Conservation (phyloP, 2,888 invertebrate species). For the Gymnosoma rotundatum region DNA sequence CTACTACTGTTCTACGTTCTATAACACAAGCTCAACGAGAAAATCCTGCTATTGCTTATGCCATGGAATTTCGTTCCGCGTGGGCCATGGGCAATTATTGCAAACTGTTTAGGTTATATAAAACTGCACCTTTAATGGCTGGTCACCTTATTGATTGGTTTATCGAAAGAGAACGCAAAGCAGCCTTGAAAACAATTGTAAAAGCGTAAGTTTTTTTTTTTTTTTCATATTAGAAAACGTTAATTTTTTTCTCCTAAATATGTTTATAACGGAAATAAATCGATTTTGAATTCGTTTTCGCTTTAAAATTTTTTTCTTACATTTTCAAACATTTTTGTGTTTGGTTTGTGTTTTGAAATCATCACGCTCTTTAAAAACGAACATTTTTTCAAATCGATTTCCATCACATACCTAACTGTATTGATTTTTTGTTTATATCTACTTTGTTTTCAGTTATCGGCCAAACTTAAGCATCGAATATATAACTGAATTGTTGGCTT, state of each 20-base stretch:
- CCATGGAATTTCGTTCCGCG: conserved; percentile 93
- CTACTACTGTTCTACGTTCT: conserved; percentile 94
- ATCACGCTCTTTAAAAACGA: no score
- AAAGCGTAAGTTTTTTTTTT: conserved; percentile 93
- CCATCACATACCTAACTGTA: no score
- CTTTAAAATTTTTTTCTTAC: no score
- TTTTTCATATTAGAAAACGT: not conserved
- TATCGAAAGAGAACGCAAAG: conserved; percentile 95
- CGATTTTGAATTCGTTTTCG: no score
- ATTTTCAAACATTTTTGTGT: no score
- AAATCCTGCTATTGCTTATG: conserved; percentile 92
- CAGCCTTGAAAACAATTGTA: conserved; percentile 94
- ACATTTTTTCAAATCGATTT: no score
- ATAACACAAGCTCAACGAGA: conserved; percentile 89
- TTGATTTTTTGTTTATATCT: not conserved
- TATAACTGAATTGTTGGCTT: conserved; percentile 94
- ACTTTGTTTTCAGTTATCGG: conserved; percentile 91
- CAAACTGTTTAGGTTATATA: conserved; percentile 95
- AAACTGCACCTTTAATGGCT: conserved; percentile 95
- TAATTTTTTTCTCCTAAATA: not conserved
- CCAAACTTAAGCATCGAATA: conserved; percentile 94
- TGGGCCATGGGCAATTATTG: conserved; percentile 97
- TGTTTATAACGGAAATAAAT: no score
- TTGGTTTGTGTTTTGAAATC: no score
- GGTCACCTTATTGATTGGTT: conserved; percentile 99